Evolutionary conservation across 2,113 vertebrate species (phyloP).

Genomic region (Salminus brasiliensis): DNA sequence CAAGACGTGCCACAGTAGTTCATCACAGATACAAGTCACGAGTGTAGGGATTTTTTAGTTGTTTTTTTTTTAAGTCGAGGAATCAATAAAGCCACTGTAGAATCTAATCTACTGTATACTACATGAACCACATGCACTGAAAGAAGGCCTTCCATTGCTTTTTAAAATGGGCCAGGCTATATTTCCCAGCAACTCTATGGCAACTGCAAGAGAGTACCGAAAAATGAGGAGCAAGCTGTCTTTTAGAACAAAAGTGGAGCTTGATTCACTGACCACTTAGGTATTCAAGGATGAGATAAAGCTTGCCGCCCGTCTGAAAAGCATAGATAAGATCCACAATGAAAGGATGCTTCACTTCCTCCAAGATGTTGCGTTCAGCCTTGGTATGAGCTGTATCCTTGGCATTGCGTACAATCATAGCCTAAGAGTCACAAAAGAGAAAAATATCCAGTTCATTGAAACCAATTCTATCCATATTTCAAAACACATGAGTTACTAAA

Average conservation of each 20-base stretch:
- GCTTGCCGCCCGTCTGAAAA: constrained; percentile 98
- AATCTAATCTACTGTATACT: not conserved
- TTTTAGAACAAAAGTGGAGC: constrained; percentile 11
- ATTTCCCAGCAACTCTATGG: constrained; percentile 53
- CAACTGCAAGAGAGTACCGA: constrained; percentile 28
- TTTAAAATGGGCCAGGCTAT: not conserved
- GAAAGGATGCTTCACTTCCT: constrained; percentile 98
- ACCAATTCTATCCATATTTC: not conserved
- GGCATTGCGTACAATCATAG: constrained; percentile 97
- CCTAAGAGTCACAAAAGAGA: constrained; percentile 71
- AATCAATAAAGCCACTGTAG: not conserved
- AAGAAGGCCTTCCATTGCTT: not conserved
- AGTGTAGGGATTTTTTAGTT: no score
- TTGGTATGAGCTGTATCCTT: constrained; percentile 99
- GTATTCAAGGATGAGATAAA: constrained; percentile 99
- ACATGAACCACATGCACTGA: not conserved
- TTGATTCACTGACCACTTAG: constrained; percentile 87
- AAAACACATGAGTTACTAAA: not conserved
- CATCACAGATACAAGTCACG: not conserved
- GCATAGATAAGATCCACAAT: constrained; percentile 98
- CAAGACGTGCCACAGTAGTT: not conserved
- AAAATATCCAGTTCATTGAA: no score
- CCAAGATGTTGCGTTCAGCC: constrained; percentile 95
- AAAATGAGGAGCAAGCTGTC: constrained; percentile 56
- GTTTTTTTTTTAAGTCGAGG: no score